These are phyloP conservation scores for Chaetorhynchus papuensis DNA, from an alignment of 2,113 vertebrate species.

Conservation along the genomic window DNA sequence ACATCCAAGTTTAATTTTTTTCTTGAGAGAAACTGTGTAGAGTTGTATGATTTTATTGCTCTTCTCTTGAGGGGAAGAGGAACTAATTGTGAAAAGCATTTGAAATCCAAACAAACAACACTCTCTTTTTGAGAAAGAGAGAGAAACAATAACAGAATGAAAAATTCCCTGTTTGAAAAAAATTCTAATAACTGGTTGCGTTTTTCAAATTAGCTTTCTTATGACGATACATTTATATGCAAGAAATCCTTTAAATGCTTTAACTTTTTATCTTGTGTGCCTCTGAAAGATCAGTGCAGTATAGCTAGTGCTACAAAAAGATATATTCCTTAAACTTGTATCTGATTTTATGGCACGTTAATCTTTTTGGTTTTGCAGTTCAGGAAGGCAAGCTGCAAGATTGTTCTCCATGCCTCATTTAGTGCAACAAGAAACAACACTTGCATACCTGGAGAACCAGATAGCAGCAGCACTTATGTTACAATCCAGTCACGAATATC, in stretches of 20 bases:
- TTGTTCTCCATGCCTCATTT: slow-evolving; percentile 91
- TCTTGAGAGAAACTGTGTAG: background rate
- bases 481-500: slow-evolving; percentile 89
- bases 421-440: slow-evolving; percentile 91
- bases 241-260: background rate
- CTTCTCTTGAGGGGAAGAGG: background rate
- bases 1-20: background rate
- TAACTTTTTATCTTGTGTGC: background rate
- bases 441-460: slow-evolving; percentile 95
- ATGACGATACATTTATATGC: background rate
- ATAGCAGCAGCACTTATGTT: slow-evolving; percentile 85
- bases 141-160: background rate
- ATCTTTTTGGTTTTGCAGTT: slow-evolving; percentile 65
- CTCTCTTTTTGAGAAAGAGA: background rate
- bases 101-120: background rate
- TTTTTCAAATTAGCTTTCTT: background rate
- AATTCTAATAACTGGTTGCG: background rate
- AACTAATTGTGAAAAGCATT: background rate
- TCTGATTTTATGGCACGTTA: background rate
- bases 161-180: background rate
- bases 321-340: background rate
- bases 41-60: background rate
- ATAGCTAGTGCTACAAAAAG: background rate
- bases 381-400: slow-evolving; percentile 89
- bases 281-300: background rate